Conservation (phyloP, 2,888 invertebrate genomes). For the Caenorhabditis sp. region DNA sequence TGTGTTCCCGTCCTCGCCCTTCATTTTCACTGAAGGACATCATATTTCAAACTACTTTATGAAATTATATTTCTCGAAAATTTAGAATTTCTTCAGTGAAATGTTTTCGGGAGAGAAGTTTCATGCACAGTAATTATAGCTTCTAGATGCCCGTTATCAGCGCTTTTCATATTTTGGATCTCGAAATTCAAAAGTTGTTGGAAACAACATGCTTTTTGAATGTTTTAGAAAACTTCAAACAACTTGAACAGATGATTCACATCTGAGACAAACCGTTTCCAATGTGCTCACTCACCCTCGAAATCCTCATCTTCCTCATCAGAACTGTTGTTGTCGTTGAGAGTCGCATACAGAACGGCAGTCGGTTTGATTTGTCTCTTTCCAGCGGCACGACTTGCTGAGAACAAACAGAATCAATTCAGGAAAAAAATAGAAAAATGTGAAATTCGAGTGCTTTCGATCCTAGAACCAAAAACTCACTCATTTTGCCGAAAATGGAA, state of each 20-base stretch:
- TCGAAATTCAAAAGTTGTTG: not conserved
- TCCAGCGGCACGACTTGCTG: constrained; percentile 79
- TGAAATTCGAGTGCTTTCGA: not conserved
- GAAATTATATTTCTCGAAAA: no score
- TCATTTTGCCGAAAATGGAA: constrained; percentile 60
- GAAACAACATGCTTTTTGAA: not conserved
- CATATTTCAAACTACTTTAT: no score
- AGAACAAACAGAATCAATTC: not conserved
- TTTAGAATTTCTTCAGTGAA: no score
- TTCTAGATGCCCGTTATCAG: no score
- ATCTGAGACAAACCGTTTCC: no score
- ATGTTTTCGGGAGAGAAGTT: no score
- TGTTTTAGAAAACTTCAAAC: not conserved
- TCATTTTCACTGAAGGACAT: not conserved
- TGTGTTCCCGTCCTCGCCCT: not conserved
- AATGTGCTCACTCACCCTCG: constrained; percentile 58
- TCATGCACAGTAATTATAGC: no score
- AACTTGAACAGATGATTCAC: no score
- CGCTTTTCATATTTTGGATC: no score
- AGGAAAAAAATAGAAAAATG: not conserved
- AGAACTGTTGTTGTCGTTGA: constrained; percentile 62
- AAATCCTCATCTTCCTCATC: constrained; percentile 81
- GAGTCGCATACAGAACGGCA: constrained; percentile 62
- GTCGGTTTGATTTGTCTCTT: constrained; percentile 82
- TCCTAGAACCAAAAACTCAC: constrained; percentile 16